Conservation (phyloP, 2,113 vertebrate species). For the Myotis lucifugus region DNA sequence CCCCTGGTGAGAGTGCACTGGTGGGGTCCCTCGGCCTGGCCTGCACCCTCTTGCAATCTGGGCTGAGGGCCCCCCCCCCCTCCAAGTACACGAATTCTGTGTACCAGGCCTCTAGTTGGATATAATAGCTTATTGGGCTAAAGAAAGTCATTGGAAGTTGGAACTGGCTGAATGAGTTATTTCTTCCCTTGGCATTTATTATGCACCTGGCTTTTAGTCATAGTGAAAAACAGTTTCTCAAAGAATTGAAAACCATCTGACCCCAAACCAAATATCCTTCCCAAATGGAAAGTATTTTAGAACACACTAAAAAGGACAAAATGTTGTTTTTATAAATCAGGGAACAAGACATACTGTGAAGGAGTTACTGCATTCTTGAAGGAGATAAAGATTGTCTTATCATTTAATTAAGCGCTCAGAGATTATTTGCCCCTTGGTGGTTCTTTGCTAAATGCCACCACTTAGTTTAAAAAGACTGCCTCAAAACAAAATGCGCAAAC, state of each 20-base stretch:
- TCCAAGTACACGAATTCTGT: too few relatives aligned
- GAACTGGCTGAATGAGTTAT: conserved; percentile 19
- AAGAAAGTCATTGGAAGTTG: background rate
- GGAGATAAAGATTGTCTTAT: background rate
- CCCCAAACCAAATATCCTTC: background rate
- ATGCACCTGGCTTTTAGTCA: conserved; percentile 55
- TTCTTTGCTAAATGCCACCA: background rate
- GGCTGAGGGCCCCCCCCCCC: too few relatives aligned
- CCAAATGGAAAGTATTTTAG: background rate
- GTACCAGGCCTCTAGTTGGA: too few relatives aligned
- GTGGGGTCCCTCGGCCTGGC: too few relatives aligned
- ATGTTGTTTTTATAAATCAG: background rate
- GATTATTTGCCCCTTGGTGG: background rate
- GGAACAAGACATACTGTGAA: background rate
- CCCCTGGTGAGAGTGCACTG: too few relatives aligned
- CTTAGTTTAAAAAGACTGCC: background rate
- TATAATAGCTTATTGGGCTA: background rate
- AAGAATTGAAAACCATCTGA: conserved; percentile 47
- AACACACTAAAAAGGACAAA: background rate
- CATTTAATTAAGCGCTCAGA: conserved; percentile 11
- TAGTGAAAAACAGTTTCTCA: conserved; percentile 26
- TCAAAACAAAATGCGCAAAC: background rate
- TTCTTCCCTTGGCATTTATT: conserved; percentile 33
- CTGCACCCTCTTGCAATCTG: too few relatives aligned
- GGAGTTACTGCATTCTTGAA: background rate